Percentiles rank a stretch among this genome's conserved stretches.
Conservation (phyloP, 92 coral and sea anemone species). For the Siderastrea siderea region DNA sequence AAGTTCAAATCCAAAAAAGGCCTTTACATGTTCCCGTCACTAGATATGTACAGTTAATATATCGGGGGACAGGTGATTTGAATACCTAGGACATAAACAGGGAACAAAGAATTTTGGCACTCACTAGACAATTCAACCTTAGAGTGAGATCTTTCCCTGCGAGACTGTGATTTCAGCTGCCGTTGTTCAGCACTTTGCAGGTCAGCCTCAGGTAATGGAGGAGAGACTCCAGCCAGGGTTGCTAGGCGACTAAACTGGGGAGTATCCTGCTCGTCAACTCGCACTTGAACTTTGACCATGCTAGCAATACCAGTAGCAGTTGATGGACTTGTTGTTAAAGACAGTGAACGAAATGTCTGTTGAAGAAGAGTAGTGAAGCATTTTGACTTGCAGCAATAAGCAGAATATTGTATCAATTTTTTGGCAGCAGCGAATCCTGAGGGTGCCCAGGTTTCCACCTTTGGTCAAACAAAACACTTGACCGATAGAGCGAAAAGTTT, state of each 20-base stretch:
- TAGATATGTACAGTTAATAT: too few relatives aligned
- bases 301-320: slow-evolving; percentile 75
- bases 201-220: slow-evolving; percentile 79
- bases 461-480: too few relatives aligned
- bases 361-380: background rate
- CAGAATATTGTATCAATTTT: background rate
- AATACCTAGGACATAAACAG: too few relatives aligned
- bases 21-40: too few relatives aligned
- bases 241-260: slow-evolving; percentile 88
- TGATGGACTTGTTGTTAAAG: slow-evolving; percentile 75
- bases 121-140: background rate
- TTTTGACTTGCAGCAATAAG: background rate
- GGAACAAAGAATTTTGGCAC: too few relatives aligned
- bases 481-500: too few relatives aligned
- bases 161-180: background rate
- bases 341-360: slow-evolving; percentile 85
- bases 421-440: background rate
- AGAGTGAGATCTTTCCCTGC: background rate
- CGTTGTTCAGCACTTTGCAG: slow-evolving; percentile 50
- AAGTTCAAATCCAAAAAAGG: too few relatives aligned
- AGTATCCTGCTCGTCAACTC: slow-evolving; percentile 77
- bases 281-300: slow-evolving; percentile 90
- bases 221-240: slow-evolving; percentile 87
- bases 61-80: too few relatives aligned
- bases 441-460: too few relatives aligned